A percentile compares a stretch with the other conserved stretches of the same genome.
Evolutionary conservation across 2,113 vertebrate species (phyloP).

Genomic region (Panurus biarmicus): DNA sequence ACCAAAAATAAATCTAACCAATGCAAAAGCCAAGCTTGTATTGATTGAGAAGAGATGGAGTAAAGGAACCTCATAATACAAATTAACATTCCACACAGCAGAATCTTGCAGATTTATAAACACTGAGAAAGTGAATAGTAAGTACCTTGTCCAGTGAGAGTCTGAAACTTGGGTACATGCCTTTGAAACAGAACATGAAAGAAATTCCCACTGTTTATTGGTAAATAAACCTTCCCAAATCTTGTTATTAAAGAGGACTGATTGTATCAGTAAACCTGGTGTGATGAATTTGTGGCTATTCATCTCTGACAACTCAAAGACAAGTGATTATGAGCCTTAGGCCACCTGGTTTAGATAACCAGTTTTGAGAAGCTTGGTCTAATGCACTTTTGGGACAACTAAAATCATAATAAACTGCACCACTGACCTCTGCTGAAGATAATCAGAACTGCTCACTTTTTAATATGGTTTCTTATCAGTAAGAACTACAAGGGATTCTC

Average conservation of each 20-base stretch:
- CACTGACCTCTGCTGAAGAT: conserved; percentile 37
- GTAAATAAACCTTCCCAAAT: not conserved
- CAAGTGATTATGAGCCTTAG: not conserved
- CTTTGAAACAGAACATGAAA: not conserved
- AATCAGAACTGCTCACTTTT: not conserved
- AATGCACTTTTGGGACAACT: not conserved
- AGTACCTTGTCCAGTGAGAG: not conserved
- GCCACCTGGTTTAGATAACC: not conserved
- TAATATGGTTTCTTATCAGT: not conserved
- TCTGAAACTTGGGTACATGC: not conserved
- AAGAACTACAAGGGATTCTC: not conserved
- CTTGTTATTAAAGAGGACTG: not conserved
- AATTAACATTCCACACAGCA: rapidly evolving
- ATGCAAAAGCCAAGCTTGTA: not conserved
- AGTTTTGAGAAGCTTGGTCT: not conserved
- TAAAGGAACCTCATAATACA: not conserved
- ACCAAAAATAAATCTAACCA: not conserved
- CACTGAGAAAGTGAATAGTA: not conserved
- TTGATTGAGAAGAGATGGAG: not conserved
- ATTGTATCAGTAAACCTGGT: not conserved
- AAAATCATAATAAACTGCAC: not conserved
- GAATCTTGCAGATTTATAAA: not conserved
- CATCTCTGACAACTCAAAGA: not conserved
- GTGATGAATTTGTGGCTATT: not conserved
- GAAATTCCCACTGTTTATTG: not conserved